Base-by-base conservation (phyloP, 2,113 vertebrate genomes). In the Syrrhaptes paradoxus region DNA sequence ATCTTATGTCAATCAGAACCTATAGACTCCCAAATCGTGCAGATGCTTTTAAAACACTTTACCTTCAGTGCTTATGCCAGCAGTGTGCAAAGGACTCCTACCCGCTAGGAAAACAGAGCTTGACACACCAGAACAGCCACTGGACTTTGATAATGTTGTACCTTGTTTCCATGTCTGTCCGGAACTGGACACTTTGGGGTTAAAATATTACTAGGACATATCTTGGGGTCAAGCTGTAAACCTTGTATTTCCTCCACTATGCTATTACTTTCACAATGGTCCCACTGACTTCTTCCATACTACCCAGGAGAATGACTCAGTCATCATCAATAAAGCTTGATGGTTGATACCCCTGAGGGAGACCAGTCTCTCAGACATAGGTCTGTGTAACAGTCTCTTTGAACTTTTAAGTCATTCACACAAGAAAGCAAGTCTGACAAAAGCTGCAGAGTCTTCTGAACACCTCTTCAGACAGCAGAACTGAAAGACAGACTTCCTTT, bases 401-500 rank as follows among this genome's bases (percentile, higher is more conserved):
- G 93, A 97, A 96, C 96, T 82, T 58, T 51, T 15, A 76, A 96
- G 71, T 87, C 92, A 73, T 94, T 85, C 94, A 87, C 55, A 95
- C 89, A 96, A 97, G 85, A 97, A 93, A 96, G 95, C 36, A 32
- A 63, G 70, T 41, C 80, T 89, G 92, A 95, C 90, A 96, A 94
- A 94, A 92, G 92, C 88, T 94, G 66, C 2, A 1, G 88, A 97
- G 87, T 62, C 92, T 93, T 96, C 93, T 94, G 92, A 96, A 94
- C 76, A 92, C 86, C 70, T 92, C 90, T 92, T 95, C 95, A 96
- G 96, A 82, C 90, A 92, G 83, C 74, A 95, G 54, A 87, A 89
- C 94, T 92, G 83, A 90, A 84, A 96, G 90, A 90, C 91, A 93
- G 90, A 92, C 86, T 96, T 96, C 96, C 88, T 90, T 63, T 93